Evolutionary conservation across 2,888 invertebrate species (phyloP), one percentile per base, ranked within the genome.

Genomic region (Artemia sinica): DNA sequence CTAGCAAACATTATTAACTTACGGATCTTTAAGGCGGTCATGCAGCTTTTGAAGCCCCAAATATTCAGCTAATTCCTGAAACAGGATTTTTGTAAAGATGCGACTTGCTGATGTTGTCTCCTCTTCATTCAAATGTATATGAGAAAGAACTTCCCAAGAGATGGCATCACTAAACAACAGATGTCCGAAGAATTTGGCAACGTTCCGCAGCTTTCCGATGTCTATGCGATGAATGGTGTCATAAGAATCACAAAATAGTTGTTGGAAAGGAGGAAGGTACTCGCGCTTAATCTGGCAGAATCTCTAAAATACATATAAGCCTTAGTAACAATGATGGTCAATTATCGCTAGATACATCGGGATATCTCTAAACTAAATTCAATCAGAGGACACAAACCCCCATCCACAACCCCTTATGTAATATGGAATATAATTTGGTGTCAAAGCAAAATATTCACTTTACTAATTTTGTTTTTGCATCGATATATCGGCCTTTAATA

Each of bases 81-180:
- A 97, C 52, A 99, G 80, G 72, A 95, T 95, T 80, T 98, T 98
- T 70, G 98, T 91, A 77, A 96, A 98, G 75, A 98, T 94, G 73
- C 98, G 83, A 76, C 94, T 93, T 0, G 96, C 94, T 73, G 95
- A 95, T 0, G 95, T 95, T 0, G 98, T 97, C 73, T 97, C 96
- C 71, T 96, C 92, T 79, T 98, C 96, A 74, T 93, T 97, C 68
- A 98, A 78, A 75, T 87, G 87, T 67, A 98, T 90, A 74, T 88
- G 88, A 14, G 86, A 85, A 72, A 98, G 77, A 0, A 91, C 93
- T 77, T 89, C 88, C 98, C 98, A 98, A 67, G 91, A 86, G 68
- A 98, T 95, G 0, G 97, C 93, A 78, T 98, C 97, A 0, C 97
- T 95, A 75, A 90, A 90, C 0, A 99, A 80, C 1, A 98, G 82